Evolutionary conservation across 1,140 invertebrate species (phyloP).

Genomic region (Drosophila sturtevanti): DNA sequence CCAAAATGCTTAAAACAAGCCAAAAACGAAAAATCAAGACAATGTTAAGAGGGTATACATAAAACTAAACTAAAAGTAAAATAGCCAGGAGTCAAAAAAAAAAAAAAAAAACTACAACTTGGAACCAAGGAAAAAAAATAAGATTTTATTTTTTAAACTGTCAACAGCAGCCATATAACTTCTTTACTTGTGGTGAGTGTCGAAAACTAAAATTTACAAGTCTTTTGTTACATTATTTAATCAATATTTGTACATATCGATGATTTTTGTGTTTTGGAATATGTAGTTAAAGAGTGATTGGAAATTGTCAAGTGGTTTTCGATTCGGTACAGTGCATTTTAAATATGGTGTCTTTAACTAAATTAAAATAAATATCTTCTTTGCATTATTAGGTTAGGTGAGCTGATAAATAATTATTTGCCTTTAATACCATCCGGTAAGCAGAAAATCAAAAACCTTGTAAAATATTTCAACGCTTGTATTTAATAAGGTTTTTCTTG

Average conservation of each 20-base stretch:
- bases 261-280: too few species aligned
- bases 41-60: conserved; percentile 11
- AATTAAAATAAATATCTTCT: too few species aligned
- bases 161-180: neutral
- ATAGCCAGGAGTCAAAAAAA: conserved; percentile 24
- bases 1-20: conserved; percentile 15
- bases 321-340: too few species aligned
- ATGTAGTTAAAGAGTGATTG: too few species aligned
- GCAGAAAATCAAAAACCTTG: neutral
- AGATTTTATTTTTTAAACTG: neutral
- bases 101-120: neutral
- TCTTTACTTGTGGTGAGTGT: conserved; percentile 29
- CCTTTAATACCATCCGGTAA: too few species aligned
- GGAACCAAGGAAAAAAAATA: neutral
- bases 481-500: neutral
- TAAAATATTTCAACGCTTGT: neutral
- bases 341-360: too few species aligned
- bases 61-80: conserved; percentile 34
- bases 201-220: neutral
- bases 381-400: too few species aligned
- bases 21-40: conserved; percentile 16
- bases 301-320: too few species aligned
- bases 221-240: neutral
- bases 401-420: too few species aligned
- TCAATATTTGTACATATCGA: neutral